Base-by-base conservation (phyloP, 2,113 vertebrate genomes). In the Meles meles region DNA sequence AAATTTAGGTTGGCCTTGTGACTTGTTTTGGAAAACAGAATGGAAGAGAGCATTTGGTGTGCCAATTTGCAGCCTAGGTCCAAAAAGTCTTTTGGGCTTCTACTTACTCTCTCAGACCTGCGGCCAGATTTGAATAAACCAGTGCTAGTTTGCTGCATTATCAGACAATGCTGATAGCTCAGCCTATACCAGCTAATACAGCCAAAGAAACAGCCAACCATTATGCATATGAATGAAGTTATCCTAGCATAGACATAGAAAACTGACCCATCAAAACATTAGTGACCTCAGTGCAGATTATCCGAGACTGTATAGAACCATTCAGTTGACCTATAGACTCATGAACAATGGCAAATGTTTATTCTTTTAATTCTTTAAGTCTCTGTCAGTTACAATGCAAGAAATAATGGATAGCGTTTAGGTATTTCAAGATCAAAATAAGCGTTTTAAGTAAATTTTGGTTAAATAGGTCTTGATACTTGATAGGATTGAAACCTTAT, bases 111-210 rank as follows among this genome's bases (percentile, higher is more conserved):
- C 12, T 69, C 81, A 57, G 71, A 91, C 2, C 12, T n/a, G 37
- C 3, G 29, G 37, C 61, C 52, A 79, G 67, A 39, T 34, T 44
- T 49, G 11, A 61, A 25, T 12, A 59, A 49, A 29, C 7, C 15
- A 84, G 10, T 25, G 27, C 0, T 39, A 52, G 2, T 27, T 42
- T 79, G 23, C 20, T 81, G 12, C 17, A 20, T 83, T 77, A 14
- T 49, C 13, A 52, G 6, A 47, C 8, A 17, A 44, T 34, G 7
- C 14, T 69, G 3, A 39, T 47, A n/a, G 25, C 7, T 77, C 21
- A 3, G 4, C 12, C 0, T 39, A 47, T 34, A 14, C 3, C n/a
- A 31, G 8, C 5, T n/a, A 13, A 31, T 9, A 49, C 7, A 21
- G 3, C 7, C 42, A 10, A 20, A n/a, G 76, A 81, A 11, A 42